Evolutionary conservation across 2,888 invertebrate genomes (phyloP).

Genomic region (Hypolimnas misippus): DNA sequence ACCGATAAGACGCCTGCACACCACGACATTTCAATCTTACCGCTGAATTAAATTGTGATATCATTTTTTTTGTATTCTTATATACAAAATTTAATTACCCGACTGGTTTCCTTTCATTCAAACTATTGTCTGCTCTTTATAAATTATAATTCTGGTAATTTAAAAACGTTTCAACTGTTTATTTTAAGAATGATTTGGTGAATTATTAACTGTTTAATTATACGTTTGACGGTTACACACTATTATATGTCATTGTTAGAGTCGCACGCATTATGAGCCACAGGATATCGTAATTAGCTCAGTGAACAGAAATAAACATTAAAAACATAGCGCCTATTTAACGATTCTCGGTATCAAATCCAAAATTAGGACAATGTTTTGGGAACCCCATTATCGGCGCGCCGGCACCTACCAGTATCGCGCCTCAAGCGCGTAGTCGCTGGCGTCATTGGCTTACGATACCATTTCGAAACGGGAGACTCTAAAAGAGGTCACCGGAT

Average conservation of each 20-base stretch:
- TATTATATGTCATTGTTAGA: constrained; percentile 1
- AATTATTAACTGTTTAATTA: not conserved
- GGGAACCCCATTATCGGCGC: constrained; percentile 42
- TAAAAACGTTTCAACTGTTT: not conserved
- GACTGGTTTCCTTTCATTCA: not conserved
- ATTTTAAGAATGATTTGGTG: not conserved
- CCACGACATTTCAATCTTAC: constrained; percentile 29
- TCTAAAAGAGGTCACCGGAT: constrained; percentile 82
- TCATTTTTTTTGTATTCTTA: constrained; percentile 9
- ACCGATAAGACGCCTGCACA: constrained; percentile 59
- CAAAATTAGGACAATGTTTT: constrained; percentile 44
- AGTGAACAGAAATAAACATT: constrained; percentile 22
- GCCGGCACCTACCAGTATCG: constrained; percentile 28
- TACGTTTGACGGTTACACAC: not conserved
- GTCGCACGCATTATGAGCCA: not conserved
- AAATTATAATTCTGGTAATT: not conserved
- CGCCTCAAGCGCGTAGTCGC: constrained; percentile 30
- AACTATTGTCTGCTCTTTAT: constrained; percentile 3
- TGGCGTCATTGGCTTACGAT: constrained; percentile 53
- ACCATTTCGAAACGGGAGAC: constrained; percentile 82
- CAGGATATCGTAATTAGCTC: constrained; percentile 32
- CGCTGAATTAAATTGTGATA: constrained; percentile 22
- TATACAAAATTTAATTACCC: not conserved
- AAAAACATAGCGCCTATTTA: constrained; percentile 30
- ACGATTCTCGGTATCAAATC: constrained; percentile 40